phyloP scores from a whole-genome alignment of 2,888 invertebrate genomes.

The Rapana venosa region DNA sequence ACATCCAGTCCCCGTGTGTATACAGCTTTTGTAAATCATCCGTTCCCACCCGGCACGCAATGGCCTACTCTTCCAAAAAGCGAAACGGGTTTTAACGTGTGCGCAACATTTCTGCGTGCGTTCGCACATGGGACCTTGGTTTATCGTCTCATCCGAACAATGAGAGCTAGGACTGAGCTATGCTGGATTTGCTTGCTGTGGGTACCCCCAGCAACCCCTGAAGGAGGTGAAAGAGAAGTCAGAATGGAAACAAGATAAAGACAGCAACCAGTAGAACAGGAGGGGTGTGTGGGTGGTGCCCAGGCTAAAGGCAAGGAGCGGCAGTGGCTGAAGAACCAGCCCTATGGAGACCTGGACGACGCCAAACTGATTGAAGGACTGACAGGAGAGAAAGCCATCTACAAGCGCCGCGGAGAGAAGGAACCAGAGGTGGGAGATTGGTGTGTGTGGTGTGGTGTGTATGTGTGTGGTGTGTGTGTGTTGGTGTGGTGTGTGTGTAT shows the following conservation, averaged over 20 bases:
- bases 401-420: conserved; percentile 89
- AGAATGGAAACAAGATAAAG: not conserved
- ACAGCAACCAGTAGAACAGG: not conserved
- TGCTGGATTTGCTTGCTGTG: no score
- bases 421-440: conserved; percentile 84
- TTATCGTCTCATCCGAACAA: no score
- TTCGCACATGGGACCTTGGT: no score
- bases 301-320: conserved; percentile 93
- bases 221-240: not conserved
- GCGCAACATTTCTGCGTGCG: no score
- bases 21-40: no score
- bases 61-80: no score
- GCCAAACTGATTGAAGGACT: conserved; percentile 94
- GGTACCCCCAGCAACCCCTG: no score
- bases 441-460: not conserved
- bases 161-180: no score
- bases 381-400: conserved; percentile 94
- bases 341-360: conserved; percentile 96
- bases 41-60: no score
- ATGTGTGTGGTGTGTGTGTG: not conserved
- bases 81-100: no score
- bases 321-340: conserved; percentile 95
- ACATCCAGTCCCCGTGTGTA: no score
- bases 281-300: not conserved
- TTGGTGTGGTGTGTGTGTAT: not conserved